Evolutionary conservation across 2,888 invertebrate genomes (phyloP).

Genomic region (Rhopalosiphum nymphaeae): DNA sequence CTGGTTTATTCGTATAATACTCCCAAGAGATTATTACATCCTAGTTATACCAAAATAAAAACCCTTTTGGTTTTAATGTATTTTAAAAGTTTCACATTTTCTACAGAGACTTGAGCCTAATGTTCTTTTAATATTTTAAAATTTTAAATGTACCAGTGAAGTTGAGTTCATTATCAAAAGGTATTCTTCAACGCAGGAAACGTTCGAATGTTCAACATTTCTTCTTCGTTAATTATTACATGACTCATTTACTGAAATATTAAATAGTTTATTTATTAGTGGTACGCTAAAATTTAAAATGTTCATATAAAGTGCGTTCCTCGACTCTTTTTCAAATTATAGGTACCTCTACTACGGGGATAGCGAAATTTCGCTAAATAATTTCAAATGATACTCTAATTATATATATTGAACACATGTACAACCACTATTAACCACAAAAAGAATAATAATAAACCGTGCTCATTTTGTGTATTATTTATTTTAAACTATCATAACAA

Average conservation of each 20-base stretch:
- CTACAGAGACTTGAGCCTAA: not conserved
- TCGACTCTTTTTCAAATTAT: not conserved
- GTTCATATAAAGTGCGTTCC: not conserved
- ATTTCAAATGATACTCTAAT: not conserved
- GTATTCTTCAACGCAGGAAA: constrained; percentile 5
- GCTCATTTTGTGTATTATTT: not conserved
- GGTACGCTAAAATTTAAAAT: not conserved
- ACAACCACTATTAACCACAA: not conserved
- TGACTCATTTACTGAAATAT: not conserved
- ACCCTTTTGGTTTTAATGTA: not conserved
- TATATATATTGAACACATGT: not conserved
- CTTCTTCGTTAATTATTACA: constrained; percentile 4
- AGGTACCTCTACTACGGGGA: not conserved
- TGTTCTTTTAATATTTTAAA: constrained; percentile 38
- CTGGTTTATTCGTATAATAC: not conserved
- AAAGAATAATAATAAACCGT: not conserved
- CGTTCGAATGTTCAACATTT: not conserved
- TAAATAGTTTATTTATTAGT: constrained; percentile 2
- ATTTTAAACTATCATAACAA: not conserved
- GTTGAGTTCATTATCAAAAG: not conserved
- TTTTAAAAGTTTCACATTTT: not conserved
- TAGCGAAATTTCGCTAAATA: not conserved
- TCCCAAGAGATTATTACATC: not conserved
- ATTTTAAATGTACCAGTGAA: not conserved
- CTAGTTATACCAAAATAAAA: not conserved